These are phyloP conservation scores for Pentalonia nigronervosa DNA, from an alignment of 1,140 invertebrate species.

Conservation along the genomic window DNA sequence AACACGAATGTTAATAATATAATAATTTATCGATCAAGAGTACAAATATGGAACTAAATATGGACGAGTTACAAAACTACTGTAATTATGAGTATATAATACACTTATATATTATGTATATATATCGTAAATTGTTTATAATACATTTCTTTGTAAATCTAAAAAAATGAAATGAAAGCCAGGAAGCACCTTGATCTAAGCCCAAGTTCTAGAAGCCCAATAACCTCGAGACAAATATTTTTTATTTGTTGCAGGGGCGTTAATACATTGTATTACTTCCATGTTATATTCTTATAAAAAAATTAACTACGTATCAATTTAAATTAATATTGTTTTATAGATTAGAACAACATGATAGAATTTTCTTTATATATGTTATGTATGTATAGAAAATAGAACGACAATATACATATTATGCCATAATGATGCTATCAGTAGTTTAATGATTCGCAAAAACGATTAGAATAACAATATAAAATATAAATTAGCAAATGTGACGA, in stretches of 20 bases:
- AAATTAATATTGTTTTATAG: neutral
- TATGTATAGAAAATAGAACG: neutral
- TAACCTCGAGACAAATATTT: constrained; percentile 34
- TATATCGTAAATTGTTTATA: neutral
- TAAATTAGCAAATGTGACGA: neutral
- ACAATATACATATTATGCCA: no score
- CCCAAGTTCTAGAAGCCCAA: neutral
- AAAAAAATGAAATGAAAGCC: neutral
- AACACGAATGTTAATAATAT: neutral
- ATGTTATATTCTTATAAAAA: neutral
- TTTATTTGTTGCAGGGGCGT: neutral
- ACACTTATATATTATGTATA: neutral
- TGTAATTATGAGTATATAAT: neutral
- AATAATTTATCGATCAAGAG: neutral
- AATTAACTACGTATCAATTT: neutral
- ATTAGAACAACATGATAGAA: neutral
- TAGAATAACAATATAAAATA: neutral
- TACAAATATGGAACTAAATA: neutral
- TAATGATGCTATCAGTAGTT: neutral
- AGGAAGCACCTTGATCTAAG: constrained; percentile 38
- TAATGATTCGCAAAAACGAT: neutral
- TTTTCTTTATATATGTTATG: neutral
- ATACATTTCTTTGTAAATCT: neutral
- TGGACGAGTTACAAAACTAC: constrained; percentile 1
- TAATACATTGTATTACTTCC: neutral